Evolutionary conservation across 1,140 invertebrate species (phyloP), one percentile per base, ranked within the genome.

Genomic region (Sesamia nonagrioides): DNA sequence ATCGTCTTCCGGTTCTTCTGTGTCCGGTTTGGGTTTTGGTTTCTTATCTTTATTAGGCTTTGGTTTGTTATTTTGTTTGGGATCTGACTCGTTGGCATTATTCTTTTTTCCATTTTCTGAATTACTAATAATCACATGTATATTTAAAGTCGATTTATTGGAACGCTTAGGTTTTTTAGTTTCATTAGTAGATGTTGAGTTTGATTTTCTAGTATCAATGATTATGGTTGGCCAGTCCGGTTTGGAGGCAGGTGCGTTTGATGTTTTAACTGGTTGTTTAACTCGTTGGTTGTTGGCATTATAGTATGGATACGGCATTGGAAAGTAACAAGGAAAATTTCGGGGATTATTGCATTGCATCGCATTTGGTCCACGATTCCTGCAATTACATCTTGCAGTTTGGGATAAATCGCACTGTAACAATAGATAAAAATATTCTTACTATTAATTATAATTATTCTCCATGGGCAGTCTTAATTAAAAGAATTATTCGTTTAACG

Each of bases 351-450:
- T 87, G 56, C 88, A 71, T 72, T 87, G 80, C 56, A 89, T 76
- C 8, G 85, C 82, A 1, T 86, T 71, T 7, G 76, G 81, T 2
- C 83, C 54, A 11, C 80, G 82, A 5, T 50, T 52, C 45, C 80
- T 84, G 71, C 87, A 87, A 15, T 76, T 82, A 33, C 76, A 35
- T 63, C n/a, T 11, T 74, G 54, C 63, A 13, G 86, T 76, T 35
- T 88, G 33, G 71, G 52, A 15, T 18, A 60, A 48, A n/a, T 80
- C 52, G 45, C 77, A 81, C 89, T 90, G 81, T 75, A 89, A 88
- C 45, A 50, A 61, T 54, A 8, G 17, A 63, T 8, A 37, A 37
- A 40, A 37, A 27, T 15, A 18, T 15, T 18, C 8, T 33, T 11
- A 2, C 1, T 17, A 35, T 7, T 5, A 37, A n/a, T n/a, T 37